Base-by-base conservation (phyloP, 2,113 vertebrate genomes). In the Athene noctua region DNA sequence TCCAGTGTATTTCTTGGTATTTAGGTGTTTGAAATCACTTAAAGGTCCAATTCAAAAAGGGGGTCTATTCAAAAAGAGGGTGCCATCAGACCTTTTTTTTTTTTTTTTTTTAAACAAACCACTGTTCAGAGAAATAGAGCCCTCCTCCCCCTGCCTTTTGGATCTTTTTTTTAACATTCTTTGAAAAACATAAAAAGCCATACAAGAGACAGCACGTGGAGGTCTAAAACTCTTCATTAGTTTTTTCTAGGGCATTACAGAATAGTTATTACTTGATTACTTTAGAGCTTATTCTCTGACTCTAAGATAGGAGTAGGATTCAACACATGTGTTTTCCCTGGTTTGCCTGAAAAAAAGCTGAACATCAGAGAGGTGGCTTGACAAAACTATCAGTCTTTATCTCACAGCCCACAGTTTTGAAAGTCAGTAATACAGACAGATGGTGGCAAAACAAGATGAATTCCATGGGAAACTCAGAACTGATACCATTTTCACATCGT, bases 401-500 rank as follows among this genome's bases (percentile, higher is more conserved):
- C 52, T 94, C 52, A 58, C 65, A 87, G 65, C 15, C 49, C 90
- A 23, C 58, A 49, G 46, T 88, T 94, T 26, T 83, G 26, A 88
- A 86, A 80, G 68, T 47, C 46, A 54, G 63, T 91, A 88, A 78
- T 47, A 51, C 38, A 88, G 80, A 87, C 73, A 95, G 84, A 85
- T 94, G 93, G 90, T 80, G 65, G 58, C 40, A 90, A 65, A 95
- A 81, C 44, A 88, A 90, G 62, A 15, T 80, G 92, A 54, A 84
- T 86, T 92, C 65, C 63, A 61, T 25, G 27, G 63, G 80, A 93
- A 85, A 55, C 67, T 86, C 68, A 71, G 73, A 78, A 51, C 11
- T 79, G 63, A 90, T 52, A 84, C 26, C 3, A 14, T 59, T 90
- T 92, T 40, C n/a, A 3, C 46, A 57, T 92, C 15, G 32, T 32